Evolutionary conservation across 2,797 vertebrate species (phyloP).

Genomic region (Dicrostonyx torquatus): DNA sequence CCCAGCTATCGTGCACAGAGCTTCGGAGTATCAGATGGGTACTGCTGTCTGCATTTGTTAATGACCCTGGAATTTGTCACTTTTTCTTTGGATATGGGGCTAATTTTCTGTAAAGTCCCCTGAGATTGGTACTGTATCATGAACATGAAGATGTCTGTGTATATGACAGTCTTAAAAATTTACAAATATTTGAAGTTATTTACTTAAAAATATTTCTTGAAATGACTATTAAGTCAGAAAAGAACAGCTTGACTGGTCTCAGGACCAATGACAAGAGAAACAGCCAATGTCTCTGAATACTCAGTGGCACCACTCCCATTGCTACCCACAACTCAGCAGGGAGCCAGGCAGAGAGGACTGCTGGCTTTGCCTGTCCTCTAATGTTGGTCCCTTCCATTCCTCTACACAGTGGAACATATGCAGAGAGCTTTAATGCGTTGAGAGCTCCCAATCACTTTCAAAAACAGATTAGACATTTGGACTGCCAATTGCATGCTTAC

Average conservation of each 20-base stretch:
- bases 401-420: background rate
- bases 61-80: accelerated
- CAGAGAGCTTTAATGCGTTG: background rate
- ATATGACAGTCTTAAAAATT: background rate
- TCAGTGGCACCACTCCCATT: accelerated
- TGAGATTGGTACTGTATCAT: background rate
- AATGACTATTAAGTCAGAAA: background rate
- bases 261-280: background rate
- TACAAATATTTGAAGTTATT: background rate
- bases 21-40: background rate
- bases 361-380: background rate
- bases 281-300: background rate
- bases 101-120: background rate
- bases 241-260: background rate
- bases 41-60: background rate
- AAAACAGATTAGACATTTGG: background rate
- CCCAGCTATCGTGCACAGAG: background rate
- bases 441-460: background rate
- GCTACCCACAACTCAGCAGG: accelerated
- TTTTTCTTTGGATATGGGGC: background rate
- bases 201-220: background rate
- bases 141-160: accelerated
- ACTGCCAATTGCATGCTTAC: background rate
- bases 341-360: background rate
- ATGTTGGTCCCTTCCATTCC: accelerated